Evolutionary conservation across 2,888 invertebrate genomes (phyloP), one percentile per base, ranked within the genome.

Genomic region (Andrena camellia): DNA sequence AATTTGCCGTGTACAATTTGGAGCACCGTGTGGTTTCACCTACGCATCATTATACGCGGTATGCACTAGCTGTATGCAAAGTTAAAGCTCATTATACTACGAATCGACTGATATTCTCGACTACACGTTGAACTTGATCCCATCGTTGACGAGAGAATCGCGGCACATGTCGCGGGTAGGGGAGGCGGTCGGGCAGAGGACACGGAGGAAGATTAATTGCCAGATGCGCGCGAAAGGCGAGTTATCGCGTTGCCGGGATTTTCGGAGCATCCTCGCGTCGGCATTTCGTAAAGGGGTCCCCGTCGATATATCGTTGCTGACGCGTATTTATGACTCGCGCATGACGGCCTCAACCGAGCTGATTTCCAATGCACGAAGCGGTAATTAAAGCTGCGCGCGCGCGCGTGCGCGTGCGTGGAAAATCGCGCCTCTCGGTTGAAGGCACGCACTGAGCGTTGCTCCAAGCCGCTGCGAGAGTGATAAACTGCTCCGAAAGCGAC

Each of bases 141-240:
- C 42, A 64, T 64, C 42, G 63, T 13, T 23, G 67, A 57, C 77
- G 72, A 73, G 72, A 73, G 59, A 74, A 81, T 62, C 63, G 52
- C 67, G 66, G 73, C 73, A 79, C 78, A 79, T 75, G 73, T 42
- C 69, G 17, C 42, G 31, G 68, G 29, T 66, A 20, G 60, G 59
- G 20, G 35, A 13, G 35, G 42, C 17, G 42, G 1, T 1, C 1
- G 17, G 42, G 17, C 31, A 23, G 78, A 42, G 66, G 33, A 75
- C 80, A 7, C 52, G 70, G n/a, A 48, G 59, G 62, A 78, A 83
- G 85, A 85, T 85, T 86, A 83, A 86, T 85, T 73, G 78, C 73
- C 60, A 57, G 60, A 31, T 69, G 57, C 64, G 33, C 59, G 64
- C 78, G 81, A 78, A 73, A 81, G 78, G 68, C 59, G 69, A 78